A percentile compares a stretch with the other conserved stretches of the same genome.
These are phyloP conservation scores for Tympanuchus pallidicinctus DNA, from an alignment of 2,113 vertebrate species.

Conservation along the genomic window DNA sequence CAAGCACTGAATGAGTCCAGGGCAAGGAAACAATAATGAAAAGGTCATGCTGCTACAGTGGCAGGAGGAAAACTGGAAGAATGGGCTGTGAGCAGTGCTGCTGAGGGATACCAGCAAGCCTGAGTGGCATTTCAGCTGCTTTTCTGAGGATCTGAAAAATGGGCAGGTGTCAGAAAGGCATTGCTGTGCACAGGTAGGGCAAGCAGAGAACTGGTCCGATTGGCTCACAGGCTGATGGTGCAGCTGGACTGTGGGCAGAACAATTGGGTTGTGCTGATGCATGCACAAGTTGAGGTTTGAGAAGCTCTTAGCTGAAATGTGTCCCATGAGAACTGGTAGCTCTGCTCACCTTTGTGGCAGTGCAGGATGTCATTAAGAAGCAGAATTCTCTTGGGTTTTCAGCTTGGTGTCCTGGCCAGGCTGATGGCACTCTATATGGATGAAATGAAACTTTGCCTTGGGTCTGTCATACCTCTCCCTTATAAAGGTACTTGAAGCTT, in stretches of 20 bases:
- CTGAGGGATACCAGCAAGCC: background rate
- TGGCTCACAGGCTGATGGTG: background rate
- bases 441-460: background rate
- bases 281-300: background rate
- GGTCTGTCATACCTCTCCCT: background rate
- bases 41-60: background rate
- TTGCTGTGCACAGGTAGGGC: background rate
- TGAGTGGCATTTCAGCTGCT: background rate
- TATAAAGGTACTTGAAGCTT: background rate
- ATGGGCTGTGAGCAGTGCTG: background rate
- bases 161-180: background rate
- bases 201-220: background rate
- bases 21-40: background rate
- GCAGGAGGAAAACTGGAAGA: rapidly evolving
- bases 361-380: rapidly evolving
- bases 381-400: background rate
- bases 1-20: background rate
- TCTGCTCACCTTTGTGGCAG: background rate
- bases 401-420: background rate
- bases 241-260: background rate
- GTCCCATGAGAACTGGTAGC: background rate
- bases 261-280: background rate
- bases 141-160: background rate
- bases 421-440: background rate
- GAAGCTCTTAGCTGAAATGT: background rate